These are phyloP conservation scores for Notodonta dromedarius DNA, from an alignment of 2,888 invertebrate genomes.

Conservation along the genomic window DNA sequence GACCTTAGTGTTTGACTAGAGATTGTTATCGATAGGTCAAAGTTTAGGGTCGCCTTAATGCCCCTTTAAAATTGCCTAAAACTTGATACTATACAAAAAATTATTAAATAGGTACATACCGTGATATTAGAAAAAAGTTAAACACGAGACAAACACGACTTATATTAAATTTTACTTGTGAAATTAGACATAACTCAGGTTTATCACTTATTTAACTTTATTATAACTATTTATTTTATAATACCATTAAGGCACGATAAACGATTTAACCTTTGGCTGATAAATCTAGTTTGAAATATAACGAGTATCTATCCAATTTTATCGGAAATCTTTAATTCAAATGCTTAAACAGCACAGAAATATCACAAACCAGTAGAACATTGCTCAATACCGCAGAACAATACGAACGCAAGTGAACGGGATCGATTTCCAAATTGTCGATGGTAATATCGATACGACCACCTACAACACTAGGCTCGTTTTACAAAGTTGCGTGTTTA, in stretches of 20 bases:
- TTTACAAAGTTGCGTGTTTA: conserved; percentile 44
- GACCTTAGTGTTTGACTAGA: conserved; percentile 24
- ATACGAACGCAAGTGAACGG: conserved; percentile 52
- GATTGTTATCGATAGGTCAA: conserved; percentile 20
- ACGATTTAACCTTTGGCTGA: no score
- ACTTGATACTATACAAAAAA: no score
- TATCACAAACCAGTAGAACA: not conserved
- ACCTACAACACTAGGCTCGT: conserved; percentile 52
- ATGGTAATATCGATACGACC: conserved; percentile 49
- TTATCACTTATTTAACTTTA: no score
- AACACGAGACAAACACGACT: no score
- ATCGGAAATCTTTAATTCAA: not conserved
- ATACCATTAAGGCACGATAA: no score
- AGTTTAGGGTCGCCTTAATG: not conserved
- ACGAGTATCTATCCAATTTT: not conserved
- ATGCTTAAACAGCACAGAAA: not conserved
- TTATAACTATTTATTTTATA: no score
- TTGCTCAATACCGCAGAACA: conserved; percentile 45
- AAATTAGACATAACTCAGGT: no score
- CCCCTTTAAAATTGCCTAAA: no score
- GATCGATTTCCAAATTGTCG: conserved; percentile 48
- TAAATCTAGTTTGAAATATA: not conserved
- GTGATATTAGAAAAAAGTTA: no score
- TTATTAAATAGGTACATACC: no score
- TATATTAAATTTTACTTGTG: no score